Conservation (phyloP, 1,140 invertebrate genomes). For the Hyposmocoma kahamanoa region DNA sequence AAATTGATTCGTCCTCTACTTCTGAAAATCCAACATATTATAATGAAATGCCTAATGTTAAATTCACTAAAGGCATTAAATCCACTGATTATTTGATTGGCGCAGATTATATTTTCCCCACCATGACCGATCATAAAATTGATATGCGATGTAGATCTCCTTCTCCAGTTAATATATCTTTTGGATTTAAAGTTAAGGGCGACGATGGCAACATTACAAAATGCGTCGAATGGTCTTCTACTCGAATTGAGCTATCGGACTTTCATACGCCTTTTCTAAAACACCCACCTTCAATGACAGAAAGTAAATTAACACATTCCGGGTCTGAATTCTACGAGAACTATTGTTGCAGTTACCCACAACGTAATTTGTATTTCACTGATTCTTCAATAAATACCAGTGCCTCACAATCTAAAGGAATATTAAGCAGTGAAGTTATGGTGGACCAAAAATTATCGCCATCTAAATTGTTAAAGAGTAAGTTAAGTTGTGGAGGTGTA, state of each 20-base stretch:
- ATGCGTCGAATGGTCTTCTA: constrained; percentile 22
- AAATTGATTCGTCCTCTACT: too few species aligned
- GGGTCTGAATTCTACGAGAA: constrained; percentile 22
- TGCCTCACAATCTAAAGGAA: constrained; percentile 16
- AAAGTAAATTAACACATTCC: constrained; percentile 22
- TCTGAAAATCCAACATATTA: too few species aligned
- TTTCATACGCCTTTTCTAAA: neutral
- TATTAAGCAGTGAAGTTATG: constrained; percentile 17
- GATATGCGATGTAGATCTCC: too few species aligned
- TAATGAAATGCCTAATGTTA: too few species aligned
- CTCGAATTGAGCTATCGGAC: neutral
- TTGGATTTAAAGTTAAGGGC: neutral
- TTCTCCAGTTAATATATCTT: too few species aligned
- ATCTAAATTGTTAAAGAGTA: constrained; percentile 23
- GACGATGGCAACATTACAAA: constrained; percentile 18
- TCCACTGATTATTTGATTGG: too few species aligned
- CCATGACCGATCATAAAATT: too few species aligned
- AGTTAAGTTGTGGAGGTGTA: constrained; percentile 42
- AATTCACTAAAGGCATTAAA: too few species aligned
- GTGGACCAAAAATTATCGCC: constrained; percentile 14
- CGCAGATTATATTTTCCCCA: too few species aligned
- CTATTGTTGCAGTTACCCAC: constrained; percentile 12
- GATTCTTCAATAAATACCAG: constrained; percentile 16
- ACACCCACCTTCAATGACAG: constrained; percentile 16
- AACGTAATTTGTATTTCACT: constrained; percentile 13